Base-by-base conservation (phyloP, 2,888 invertebrate genomes). In the Pelosia muscerda region DNA sequence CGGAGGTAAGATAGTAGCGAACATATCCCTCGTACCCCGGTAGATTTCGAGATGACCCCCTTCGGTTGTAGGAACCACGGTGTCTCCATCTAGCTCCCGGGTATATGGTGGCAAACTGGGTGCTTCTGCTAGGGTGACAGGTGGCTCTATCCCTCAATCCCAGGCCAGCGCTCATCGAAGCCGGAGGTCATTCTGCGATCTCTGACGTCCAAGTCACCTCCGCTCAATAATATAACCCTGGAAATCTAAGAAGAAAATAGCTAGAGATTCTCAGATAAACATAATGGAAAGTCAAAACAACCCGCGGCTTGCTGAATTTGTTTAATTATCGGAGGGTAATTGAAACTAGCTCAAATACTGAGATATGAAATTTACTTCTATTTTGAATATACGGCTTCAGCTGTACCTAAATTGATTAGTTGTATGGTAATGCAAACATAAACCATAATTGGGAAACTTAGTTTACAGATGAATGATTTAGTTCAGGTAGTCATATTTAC, bases 381-480 rank as follows among this genome's bases (percentile, higher is more conserved):
- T 19, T 42, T 42, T 6, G 49, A 49, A 8, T 49, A n/a, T n/a
- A n/a, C 19, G 49, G 49, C 9, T 49, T 49, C 49, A 9, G 8
- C n/a, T 49, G 8, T 19, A 49, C 49, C 49, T n/a, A n/a, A n/a
- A 49, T 8, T 49, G 49, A 49, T 49, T 49, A 49, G 49, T n/a
- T 9, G n/a, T 8, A n/a, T 8, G 49, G n/a, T 9, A 49, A n/a
- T n/a, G n/a, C 49, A 49, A 49, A 49, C 49, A 49, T n/a, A 42
- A 49, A 1, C 8, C 19, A n/a, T 49, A 49, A 49, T 49, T 49
- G n/a, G 9, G 49, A 49, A 49, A 49, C 49, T 49, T 9, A 49
- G 49, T 49, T 49, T n/a, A 49, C n/a, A n/a, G 49, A 49, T 49
- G n/a, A 49, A 19, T 49, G 49, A n/a, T 49, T n/a, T 49, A 49